Base-by-base conservation (phyloP, 2,888 invertebrate species). In the Bellardia pandia region DNA sequence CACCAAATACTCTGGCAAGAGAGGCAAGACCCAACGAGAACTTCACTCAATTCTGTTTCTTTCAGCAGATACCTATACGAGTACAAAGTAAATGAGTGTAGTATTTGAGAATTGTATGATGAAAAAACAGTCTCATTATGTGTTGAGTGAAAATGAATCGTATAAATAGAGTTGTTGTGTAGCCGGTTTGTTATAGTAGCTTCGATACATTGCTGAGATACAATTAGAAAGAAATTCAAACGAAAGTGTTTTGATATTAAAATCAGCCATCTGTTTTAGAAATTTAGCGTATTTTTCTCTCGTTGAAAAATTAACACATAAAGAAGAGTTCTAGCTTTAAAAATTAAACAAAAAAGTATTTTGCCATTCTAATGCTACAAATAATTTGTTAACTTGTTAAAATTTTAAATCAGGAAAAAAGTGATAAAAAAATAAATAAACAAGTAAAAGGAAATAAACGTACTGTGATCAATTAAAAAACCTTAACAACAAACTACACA, bases 91-190 rank as follows among this genome's bases (percentile, higher is more conserved):
- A 45, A 11, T 78, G 37, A 69, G 45, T 37, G 33, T 11, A 60
- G n/a, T 45, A 68, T 60, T 13, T 48, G 58, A 75, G 60, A 68
- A 68, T 53, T 82, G 75, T 30, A 33, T 82, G 75, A 75, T 68
- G 72, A 72, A 88, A 80, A 82, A 69, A 68, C 13, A 1, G 42
- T 74, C 62, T 79, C 66, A 30, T n/a, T 68, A 68, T 75, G 40
- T 30, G 40, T n/a, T 77, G 84, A 86, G 84, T 80, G 80, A 14
- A 68, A 68, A 58, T 53, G 58, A 84, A 84, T 74, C 76, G 90
- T 92, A 92, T 92, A 92, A 90, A 92, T 90, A 92, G 86, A 80
- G 88, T 71, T 64, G 53, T 37, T 51, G 58, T 13, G 14, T 42
- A 89, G 89, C 89, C 88, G 89, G 88, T 88, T 88, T 88, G 69